Evolutionary conservation across 2,113 vertebrate species (phyloP).

Genomic region (Leucopternis melanops): DNA sequence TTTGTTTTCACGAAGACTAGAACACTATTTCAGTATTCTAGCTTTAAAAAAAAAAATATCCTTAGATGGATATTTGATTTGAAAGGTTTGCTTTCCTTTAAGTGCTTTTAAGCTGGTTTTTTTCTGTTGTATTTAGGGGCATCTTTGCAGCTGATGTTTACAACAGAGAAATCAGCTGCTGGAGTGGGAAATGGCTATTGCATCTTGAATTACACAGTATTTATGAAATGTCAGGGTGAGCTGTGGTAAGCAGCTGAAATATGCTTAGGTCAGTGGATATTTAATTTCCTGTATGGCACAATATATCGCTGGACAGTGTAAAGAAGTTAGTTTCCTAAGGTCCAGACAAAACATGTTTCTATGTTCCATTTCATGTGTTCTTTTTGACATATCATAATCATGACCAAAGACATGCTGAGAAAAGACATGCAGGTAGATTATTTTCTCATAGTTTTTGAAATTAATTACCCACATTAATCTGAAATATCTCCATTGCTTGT

Average conservation of each 20-base stretch:
- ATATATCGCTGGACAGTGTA: neutral
- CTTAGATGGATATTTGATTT: neutral
- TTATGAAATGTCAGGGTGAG: conserved; percentile 3
- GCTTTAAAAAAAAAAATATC: neutral
- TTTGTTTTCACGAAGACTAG: neutral
- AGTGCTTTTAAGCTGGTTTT: neutral
- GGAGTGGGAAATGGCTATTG: neutral
- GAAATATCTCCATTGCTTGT: neutral
- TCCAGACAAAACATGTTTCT: neutral
- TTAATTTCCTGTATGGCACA: neutral
- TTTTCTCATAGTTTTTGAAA: neutral
- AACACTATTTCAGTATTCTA: neutral
- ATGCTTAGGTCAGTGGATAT: neutral
- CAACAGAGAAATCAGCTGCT: neutral
- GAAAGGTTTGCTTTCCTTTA: neutral
- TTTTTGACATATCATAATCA: neutral
- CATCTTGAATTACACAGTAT: neutral
- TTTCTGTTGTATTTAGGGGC: neutral
- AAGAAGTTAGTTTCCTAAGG: neutral
- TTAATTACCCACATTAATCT: neutral
- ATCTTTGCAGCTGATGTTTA: neutral
- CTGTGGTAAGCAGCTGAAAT: conserved; percentile 1
- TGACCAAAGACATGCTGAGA: neutral
- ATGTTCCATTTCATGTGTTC: neutral
- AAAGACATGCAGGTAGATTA: neutral